Evolutionary conservation across 2,888 invertebrate genomes (phyloP).

Genomic region (Microplitis deprimator): DNA sequence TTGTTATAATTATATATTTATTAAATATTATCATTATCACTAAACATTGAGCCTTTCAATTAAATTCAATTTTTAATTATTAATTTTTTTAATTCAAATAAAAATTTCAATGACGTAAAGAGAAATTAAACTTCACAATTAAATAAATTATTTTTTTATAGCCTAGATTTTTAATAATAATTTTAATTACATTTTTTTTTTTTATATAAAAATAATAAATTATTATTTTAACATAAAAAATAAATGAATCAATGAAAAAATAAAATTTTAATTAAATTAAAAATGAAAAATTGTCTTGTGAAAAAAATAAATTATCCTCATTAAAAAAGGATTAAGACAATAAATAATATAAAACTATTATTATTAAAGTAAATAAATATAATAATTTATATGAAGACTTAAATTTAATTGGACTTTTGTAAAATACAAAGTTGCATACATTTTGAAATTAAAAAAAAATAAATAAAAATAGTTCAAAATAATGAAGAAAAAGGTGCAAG

Average conservation of each 20-base stretch:
- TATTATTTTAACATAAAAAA: background rate
- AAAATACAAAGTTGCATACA: background rate
- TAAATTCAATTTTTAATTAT: too few species aligned
- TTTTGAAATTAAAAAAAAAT: background rate
- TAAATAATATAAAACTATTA: background rate
- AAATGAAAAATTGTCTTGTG: background rate
- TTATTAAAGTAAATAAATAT: background rate
- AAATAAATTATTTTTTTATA: background rate
- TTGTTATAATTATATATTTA: too few species aligned
- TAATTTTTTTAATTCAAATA: too few species aligned
- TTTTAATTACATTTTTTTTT: too few species aligned
- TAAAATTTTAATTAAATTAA: background rate
- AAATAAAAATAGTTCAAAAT: conserved; percentile 8
- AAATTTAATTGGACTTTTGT: background rate
- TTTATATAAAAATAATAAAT: too few species aligned
- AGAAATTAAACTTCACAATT: background rate
- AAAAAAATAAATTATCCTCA: background rate
- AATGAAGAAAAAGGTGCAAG: conserved; percentile 29
- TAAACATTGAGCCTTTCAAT: too few species aligned
- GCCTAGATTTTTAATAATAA: too few species aligned
- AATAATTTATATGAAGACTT: background rate
- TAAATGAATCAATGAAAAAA: background rate
- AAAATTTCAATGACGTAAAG: background rate
- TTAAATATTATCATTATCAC: too few species aligned
- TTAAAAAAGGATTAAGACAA: background rate